Conservation (phyloP, 2,113 vertebrate species). For the Motacilla tschutschensis region DNA sequence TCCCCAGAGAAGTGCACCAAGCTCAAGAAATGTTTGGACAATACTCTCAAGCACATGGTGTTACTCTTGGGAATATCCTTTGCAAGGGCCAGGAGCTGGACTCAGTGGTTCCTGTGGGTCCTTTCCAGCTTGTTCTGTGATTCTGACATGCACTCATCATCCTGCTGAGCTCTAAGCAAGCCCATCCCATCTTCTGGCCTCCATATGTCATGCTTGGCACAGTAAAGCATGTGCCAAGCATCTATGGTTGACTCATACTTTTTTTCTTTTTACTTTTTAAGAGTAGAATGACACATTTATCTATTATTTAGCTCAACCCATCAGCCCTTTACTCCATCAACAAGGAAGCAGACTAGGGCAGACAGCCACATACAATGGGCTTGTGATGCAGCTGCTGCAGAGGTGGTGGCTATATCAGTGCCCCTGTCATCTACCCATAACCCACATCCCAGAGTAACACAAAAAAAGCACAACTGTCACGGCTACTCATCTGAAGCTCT, state of each 20-base stretch:
- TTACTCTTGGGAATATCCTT: neutral
- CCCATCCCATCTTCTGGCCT: neutral
- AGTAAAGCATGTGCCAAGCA: too few species aligned
- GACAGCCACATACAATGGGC: accelerated
- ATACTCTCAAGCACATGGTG: accelerated
- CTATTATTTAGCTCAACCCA: neutral
- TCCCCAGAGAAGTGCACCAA: neutral
- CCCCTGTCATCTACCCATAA: neutral
- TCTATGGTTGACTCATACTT: neutral
- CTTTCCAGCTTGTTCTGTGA: too few species aligned
- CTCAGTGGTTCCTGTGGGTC: too few species aligned
- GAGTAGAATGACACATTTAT: neutral
- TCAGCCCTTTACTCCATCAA: accelerated
- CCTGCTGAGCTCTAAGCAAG: neutral
- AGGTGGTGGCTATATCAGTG: accelerated
- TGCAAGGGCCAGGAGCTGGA: neutral
- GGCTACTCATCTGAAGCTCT: neutral
- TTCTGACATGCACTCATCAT: accelerated
- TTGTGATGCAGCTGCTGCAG: accelerated
- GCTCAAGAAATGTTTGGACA: accelerated
- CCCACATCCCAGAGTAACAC: neutral
- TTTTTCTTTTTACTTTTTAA: neutral
- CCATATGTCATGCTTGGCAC: accelerated
- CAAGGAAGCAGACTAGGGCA: neutral
- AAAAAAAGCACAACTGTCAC: too few species aligned